phyloP scores from a whole-genome alignment of 2,888 invertebrate genomes.

The Dusona sp. region DNA sequence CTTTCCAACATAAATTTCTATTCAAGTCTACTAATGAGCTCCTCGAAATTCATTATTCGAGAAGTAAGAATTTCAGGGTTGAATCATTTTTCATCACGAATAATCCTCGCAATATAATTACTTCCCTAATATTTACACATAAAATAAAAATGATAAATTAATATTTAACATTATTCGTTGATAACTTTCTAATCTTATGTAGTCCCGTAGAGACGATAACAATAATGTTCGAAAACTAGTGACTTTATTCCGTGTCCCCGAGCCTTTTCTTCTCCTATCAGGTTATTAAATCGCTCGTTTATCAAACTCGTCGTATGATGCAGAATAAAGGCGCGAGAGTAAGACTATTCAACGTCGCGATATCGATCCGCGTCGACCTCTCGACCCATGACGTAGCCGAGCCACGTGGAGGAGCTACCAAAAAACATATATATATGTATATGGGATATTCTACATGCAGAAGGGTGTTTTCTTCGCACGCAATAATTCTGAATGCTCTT shows the following conservation, averaged over 20 bases:
- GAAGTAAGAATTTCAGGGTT: background rate
- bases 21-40: background rate
- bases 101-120: background rate
- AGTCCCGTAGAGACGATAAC: background rate
- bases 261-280: slow-evolving; percentile 17
- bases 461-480: background rate
- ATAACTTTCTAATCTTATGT: background rate
- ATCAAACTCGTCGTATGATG: slow-evolving; percentile 43
- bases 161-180: background rate
- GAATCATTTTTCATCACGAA: background rate
- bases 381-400: slow-evolving; percentile 63
- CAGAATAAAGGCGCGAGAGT: slow-evolving; percentile 38
- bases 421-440: slow-evolving; percentile 15
- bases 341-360: slow-evolving; percentile 49
- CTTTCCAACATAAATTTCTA: background rate
- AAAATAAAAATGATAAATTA: background rate
- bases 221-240: background rate
- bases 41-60: background rate
- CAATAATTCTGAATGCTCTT: background rate
- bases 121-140: background rate
- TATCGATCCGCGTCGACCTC: slow-evolving; percentile 68
- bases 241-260: background rate
- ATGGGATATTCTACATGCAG: background rate
- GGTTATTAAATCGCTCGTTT: slow-evolving; percentile 45
- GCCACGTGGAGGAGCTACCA: slow-evolving; percentile 53